A percentile compares a stretch with the other conserved stretches of the same genome.
phyloP scores from a whole-genome alignment of 2,113 vertebrate species.

The Saimiri boliviensis region DNA sequence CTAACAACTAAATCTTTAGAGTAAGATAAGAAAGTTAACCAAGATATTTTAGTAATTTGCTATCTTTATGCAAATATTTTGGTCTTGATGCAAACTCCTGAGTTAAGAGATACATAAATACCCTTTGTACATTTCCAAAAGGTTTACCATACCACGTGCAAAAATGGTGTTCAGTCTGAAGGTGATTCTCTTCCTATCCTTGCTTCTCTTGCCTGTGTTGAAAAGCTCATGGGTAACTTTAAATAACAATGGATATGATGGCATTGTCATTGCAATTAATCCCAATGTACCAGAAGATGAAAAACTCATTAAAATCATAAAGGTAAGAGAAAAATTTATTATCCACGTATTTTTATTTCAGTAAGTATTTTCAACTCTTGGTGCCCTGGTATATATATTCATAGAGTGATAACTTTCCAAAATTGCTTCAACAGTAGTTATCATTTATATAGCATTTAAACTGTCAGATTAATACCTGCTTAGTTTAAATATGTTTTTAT shows the following conservation, averaged over 20 bases:
- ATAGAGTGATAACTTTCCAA: background rate
- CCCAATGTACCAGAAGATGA: conserved; percentile 78
- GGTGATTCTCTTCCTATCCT: conserved; percentile 62
- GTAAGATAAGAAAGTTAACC: conserved; percentile 23
- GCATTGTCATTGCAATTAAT: conserved; percentile 82
- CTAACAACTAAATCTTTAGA: conserved; percentile 11
- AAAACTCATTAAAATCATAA: conserved; percentile 73
- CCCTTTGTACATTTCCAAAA: background rate
- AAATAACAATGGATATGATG: conserved; percentile 79
- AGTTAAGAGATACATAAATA: conserved; percentile 49
- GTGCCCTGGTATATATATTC: background rate
- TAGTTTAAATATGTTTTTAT: conserved; percentile 20
- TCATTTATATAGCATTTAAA: background rate
- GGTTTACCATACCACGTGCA: background rate
- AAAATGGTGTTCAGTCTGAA: conserved; percentile 48
- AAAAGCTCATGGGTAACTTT: conserved; percentile 72
- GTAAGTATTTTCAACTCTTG: conserved; percentile 13
- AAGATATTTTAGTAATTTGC: background rate
- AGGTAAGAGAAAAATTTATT: conserved; percentile 75
- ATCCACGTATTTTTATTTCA: background rate
- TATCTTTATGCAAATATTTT: conserved; percentile 55
- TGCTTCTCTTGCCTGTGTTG: conserved; percentile 32
- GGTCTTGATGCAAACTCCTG: background rate
- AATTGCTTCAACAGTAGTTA: background rate
- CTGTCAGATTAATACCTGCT: conserved; percentile 1